phyloP scores from a whole-genome alignment of 2,797 vertebrate genomes.

The Sphenopsis melanotis region DNA sequence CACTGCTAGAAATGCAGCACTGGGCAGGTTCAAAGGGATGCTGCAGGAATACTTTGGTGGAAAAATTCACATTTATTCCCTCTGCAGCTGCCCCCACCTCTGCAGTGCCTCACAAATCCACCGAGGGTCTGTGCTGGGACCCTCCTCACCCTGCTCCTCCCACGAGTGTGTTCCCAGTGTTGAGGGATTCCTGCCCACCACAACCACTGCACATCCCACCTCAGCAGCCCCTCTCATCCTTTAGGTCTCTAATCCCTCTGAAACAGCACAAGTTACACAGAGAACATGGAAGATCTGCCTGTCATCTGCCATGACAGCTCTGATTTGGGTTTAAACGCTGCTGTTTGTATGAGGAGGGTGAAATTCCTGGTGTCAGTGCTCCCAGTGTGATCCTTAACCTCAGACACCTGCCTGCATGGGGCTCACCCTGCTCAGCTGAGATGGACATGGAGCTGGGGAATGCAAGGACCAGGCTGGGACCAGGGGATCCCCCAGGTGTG shows the following conservation, averaged over 20 bases:
- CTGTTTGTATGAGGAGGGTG: neutral
- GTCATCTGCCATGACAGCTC: neutral
- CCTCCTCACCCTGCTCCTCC: neutral
- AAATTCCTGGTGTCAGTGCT: neutral
- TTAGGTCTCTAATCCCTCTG: neutral
- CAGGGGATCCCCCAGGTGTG: neutral
- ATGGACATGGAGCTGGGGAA: neutral
- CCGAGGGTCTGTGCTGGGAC: neutral
- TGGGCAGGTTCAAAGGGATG: neutral
- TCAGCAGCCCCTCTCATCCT: neutral
- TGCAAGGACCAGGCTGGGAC: neutral
- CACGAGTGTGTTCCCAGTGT: accelerated
- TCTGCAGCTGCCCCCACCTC: neutral
- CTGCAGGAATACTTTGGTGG: neutral
- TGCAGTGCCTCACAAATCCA: neutral
- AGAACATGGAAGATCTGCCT: neutral
- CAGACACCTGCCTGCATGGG: neutral
- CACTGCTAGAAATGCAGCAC: neutral
- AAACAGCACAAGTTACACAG: neutral
- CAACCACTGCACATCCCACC: neutral
- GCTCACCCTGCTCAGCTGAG: neutral
- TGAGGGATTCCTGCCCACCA: neutral
- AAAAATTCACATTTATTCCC: neutral
- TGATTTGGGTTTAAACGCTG: neutral
- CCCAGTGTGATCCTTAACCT: neutral